Percentiles rank a stretch among this genome's conserved stretches.
phyloP scores from a whole-genome alignment of 2,888 invertebrate species.

The Choristoneura rosaceana region DNA sequence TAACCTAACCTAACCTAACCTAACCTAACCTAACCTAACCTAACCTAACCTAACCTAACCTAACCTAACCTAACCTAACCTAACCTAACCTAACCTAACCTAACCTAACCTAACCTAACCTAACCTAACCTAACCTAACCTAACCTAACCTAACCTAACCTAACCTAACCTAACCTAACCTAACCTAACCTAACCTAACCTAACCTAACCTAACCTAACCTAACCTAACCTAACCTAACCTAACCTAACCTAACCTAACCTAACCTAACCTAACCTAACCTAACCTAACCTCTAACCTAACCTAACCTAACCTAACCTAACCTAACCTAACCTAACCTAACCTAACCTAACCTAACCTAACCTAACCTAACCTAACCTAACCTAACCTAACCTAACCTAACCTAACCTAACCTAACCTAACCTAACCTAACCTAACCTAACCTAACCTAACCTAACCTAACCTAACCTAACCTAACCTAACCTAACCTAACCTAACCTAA shows the following conservation, averaged over 20 bases:
- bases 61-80: conserved; percentile 29
- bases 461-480: conserved; percentile 13
- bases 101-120: conserved; percentile 40
- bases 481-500: conserved; percentile 20
- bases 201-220: conserved; percentile 42
- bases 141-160: conserved; percentile 42
- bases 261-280: conserved; percentile 42
- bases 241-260: conserved; percentile 34
- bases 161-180: conserved; percentile 43
- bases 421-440: conserved; percentile 15
- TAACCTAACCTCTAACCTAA: conserved; percentile 39
- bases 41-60: conserved; percentile 32
- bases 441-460: conserved; percentile 29
- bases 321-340: conserved; percentile 31
- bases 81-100: conserved; percentile 33
- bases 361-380: conserved; percentile 40
- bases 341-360: conserved; percentile 31
- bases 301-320: conserved; percentile 36
- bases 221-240: conserved; percentile 38
- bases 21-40: conserved; percentile 31
- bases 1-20: conserved; percentile 36
- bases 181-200: conserved; percentile 42
- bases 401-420: conserved; percentile 29
- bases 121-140: conserved; percentile 41
- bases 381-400: conserved; percentile 42